Evolutionary conservation across 2,113 vertebrate species (phyloP), one percentile per base, ranked within the genome.

Genomic region (Azemiops feae): DNA sequence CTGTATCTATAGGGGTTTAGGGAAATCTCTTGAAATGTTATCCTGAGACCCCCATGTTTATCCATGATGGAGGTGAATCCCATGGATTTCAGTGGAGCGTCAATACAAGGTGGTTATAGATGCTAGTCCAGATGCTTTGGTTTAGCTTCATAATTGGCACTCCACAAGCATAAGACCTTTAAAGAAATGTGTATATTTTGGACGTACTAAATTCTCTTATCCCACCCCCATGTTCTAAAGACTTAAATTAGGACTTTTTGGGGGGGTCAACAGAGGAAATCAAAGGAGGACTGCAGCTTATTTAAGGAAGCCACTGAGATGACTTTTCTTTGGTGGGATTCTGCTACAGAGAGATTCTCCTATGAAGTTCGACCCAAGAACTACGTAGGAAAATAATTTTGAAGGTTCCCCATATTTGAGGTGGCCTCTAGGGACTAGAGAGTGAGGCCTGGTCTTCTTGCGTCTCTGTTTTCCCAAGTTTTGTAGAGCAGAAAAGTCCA

Each of bases 111-210:
- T 5, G 58, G 60, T n/a, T 89, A 90, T 58, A 57, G 52, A 23
- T 45, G 55, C 18, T 69, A 60, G 92, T 34, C 89, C 60, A 91
- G 94, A 91, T 94, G 94, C 91, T 95, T 92, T 92, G 43, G 52
- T 64, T 85, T 50, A 47, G 96, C 95, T 92, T 89, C 93, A 92
- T 94, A n/a, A 95, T 91, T 39, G 95, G 93, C 88, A 34, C 94
- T 96, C 96, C 92, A 91, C 91, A 96, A 95, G 95, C 95, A 91
- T 7, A 4, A 50, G 88, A 93, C 85, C 93, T 95, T 93, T 55
- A 88, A 69, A 92, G 92, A 93, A 95, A 88, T 60, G 9, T 64
- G 1, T 74, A n/a, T 23, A 91, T 92, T 81, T 64, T 10, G 25
- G 58, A 93, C 23, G 88, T 87, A 88, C 57, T 64, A 91, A 91